Evolutionary conservation across 37 sponge, comb jelly and placozoan species (phyloP), one percentile per base, ranked within the genome.

Genomic region (Tethya wilhelma): DNA sequence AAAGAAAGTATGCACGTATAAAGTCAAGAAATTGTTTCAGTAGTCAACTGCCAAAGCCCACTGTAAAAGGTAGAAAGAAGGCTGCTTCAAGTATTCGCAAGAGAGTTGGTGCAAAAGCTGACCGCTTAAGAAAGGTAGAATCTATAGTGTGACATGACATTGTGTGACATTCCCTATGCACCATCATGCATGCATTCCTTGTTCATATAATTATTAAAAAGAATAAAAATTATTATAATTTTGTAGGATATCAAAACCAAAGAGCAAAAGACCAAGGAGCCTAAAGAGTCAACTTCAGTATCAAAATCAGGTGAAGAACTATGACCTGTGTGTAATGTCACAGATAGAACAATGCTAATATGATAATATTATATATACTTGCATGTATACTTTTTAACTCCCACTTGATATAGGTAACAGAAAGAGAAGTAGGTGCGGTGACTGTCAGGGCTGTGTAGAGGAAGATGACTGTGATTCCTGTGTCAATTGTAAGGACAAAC

Each of bases 31-130:
- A 67, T 4, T 17, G 4, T 17, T n/a, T 4, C 17, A 34, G 69
- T n/a, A 67, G 42, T 39, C 19, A 34, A 67, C 40, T 60, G 28
- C 63, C 63, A 6, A 60, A 60, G 28, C 22, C 20, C 11, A 60
- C 11, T 7, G 25, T 26, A 60, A 60, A 23, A 23, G 28, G 63
- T 12, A 60, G 63, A 23, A 60, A n/a, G 22, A 60, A 60, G 22
- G 63, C 63, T 23, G 63, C 11, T 60, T 26, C 28, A 17, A 60
- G 22, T 17, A 26, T 67, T 67, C 69, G 69, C 12, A 67, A 67
- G 39, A 67, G 69, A 67, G 69, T 67, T 67, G 69, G 69, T 34
- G 23, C 69, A 7, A 34, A n/a, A 38, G 69, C 69, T 67, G 69
- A 67, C 23, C 69, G 69, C 40, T 38, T 67, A 67, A 7, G 69